Evolutionary conservation across 2,113 vertebrate genomes (phyloP).

Genomic region (Lepus americanus): DNA sequence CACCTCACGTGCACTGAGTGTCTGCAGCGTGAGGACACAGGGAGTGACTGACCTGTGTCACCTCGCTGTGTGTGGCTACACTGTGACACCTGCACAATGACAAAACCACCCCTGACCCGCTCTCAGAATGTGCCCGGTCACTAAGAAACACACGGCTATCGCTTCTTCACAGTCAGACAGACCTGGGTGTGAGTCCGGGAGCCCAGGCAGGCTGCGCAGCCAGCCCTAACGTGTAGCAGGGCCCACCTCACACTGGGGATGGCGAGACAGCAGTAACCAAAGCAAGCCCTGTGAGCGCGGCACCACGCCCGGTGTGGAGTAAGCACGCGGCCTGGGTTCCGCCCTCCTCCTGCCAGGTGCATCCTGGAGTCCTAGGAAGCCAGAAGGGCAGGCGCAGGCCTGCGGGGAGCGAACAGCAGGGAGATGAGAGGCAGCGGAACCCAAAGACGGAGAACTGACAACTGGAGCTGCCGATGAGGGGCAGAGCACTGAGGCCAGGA

Average conservation of each 20-base stretch:
- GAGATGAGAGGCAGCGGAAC: neutral
- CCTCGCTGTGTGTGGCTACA: too few relatives aligned
- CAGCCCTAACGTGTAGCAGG: neutral
- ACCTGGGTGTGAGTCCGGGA: neutral
- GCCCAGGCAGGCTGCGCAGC: too few relatives aligned
- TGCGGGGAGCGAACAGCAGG: too few relatives aligned
- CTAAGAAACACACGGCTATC: too few relatives aligned
- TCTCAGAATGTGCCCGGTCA: too few relatives aligned
- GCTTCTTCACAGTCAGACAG: neutral
- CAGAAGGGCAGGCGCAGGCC: neutral
- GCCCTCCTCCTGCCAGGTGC: neutral
- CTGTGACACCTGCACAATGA: too few relatives aligned
- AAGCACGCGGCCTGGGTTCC: neutral
- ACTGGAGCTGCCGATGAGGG: neutral
- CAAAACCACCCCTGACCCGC: too few relatives aligned
- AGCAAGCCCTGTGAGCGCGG: too few relatives aligned
- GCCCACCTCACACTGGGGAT: neutral
- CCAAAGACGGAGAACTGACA: neutral
- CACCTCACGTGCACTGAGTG: too few relatives aligned
- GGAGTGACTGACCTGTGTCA: too few relatives aligned
- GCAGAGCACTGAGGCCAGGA: neutral
- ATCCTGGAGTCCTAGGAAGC: neutral
- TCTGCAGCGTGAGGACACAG: too few relatives aligned
- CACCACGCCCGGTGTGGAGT: neutral
- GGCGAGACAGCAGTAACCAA: too few relatives aligned